A percentile compares a stretch with the other conserved stretches of the same genome.
phyloP scores from a whole-genome alignment of 2,888 invertebrate genomes.

The Rambutsinella grinnellia region DNA sequence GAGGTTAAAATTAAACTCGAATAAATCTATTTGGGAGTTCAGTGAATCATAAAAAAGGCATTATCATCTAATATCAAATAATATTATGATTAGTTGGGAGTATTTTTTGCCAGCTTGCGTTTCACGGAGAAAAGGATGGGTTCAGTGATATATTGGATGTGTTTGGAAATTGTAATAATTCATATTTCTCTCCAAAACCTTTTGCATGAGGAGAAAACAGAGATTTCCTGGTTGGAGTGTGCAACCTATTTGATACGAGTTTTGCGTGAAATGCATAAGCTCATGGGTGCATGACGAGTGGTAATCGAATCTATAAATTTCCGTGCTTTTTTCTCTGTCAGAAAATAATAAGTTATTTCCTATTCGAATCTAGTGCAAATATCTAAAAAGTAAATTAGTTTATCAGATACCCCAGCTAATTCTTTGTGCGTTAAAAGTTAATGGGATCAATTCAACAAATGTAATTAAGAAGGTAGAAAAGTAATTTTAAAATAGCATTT shows the following conservation, averaged over 20 bases:
- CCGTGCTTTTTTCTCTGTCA: conserved; percentile 15
- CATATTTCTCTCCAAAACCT: conserved; percentile 2
- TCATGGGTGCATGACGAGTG: conserved; percentile 54
- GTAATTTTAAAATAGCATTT: no score
- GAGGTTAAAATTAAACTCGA: conserved; percentile 21
- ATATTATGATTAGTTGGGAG: conserved; percentile 25
- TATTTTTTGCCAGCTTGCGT: background rate
- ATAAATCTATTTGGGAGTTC: no score
- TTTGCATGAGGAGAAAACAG: background rate
- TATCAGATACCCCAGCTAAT: no score
- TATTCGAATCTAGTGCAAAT: no score
- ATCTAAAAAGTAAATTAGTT: no score
- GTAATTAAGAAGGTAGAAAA: no score
- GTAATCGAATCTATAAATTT: conserved; percentile 66
- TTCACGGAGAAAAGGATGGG: conserved; percentile 11
- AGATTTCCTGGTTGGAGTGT: background rate
- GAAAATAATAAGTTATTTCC: no score
- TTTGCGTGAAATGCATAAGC: conserved; percentile 59
- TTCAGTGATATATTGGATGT: background rate
- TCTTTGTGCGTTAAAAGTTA: no score
- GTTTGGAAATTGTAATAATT: background rate
- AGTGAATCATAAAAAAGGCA: background rate
- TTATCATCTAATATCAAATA: conserved; percentile 5
- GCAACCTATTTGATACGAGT: conserved; percentile 50
- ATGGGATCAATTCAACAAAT: no score